phyloP scores from a whole-genome alignment of 2,113 vertebrate genomes.

The Cryptomyrus ogoouensis region DNA sequence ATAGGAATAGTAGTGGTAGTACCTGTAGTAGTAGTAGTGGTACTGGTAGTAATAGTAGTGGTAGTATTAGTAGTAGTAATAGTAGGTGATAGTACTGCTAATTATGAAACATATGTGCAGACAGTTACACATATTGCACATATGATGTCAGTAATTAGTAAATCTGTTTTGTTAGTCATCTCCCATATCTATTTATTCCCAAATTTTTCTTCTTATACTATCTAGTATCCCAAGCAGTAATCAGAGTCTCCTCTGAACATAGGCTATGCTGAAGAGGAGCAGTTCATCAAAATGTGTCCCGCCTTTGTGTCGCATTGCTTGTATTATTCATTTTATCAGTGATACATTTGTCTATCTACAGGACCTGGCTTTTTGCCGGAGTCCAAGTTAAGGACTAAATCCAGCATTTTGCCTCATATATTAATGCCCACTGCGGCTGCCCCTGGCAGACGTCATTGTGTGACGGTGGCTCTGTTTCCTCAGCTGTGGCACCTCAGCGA shows the following conservation, averaged over 20 bases:
- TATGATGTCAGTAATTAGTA: neutral
- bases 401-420: neutral
- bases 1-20: no score
- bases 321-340: neutral
- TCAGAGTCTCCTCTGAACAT: neutral
- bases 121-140: neutral
- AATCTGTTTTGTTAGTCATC: neutral
- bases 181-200: neutral
- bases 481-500: slow-evolving; percentile 74
- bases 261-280: neutral
- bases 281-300: neutral
- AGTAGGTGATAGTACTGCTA: neutral
- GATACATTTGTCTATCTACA: neutral
- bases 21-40: no score
- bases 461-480: neutral
- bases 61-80: no score
- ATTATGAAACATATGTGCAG: neutral
- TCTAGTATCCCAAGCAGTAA: neutral
- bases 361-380: neutral
- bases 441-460: neutral
- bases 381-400: neutral
- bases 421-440: neutral
- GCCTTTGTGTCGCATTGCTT: neutral
- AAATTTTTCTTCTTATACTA: neutral
- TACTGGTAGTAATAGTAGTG: no score